Evolutionary conservation across 1,140 invertebrate genomes (phyloP).

Genomic region (Ips nitidus): DNA sequence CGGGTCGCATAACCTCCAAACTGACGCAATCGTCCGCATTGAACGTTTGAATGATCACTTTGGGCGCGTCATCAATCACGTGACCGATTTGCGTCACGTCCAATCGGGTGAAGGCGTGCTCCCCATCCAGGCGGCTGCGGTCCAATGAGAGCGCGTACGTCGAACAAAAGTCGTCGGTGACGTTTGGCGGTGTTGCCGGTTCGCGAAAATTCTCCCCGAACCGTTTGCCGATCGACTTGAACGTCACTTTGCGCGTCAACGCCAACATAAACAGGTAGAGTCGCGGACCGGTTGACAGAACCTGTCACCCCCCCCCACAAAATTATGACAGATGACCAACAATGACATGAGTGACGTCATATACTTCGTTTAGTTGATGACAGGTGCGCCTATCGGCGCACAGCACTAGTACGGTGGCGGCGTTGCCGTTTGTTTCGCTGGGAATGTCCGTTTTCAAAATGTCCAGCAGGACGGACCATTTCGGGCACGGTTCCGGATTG

Average conservation of each 20-base stretch:
- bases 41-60: conserved; percentile 75
- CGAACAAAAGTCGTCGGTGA: conserved; percentile 58
- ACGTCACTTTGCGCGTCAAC: conserved; percentile 57
- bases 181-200: conserved; percentile 29
- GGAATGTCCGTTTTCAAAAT: conserved; percentile 78
- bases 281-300: conserved; percentile 68
- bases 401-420: conserved; percentile 74
- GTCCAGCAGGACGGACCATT: conserved; percentile 83
- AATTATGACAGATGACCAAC: neutral
- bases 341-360: neutral
- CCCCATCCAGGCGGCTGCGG: conserved; percentile 52
- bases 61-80: conserved; percentile 56
- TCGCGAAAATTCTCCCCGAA: conserved; percentile 51
- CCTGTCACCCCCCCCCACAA: conserved; percentile 54
- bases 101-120: conserved; percentile 47
- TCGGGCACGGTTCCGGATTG: conserved; percentile 82
- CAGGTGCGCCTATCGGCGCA: conserved; percentile 82
- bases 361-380: conserved; percentile 70
- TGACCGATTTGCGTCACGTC: no score
- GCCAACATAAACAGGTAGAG: conserved; percentile 62
- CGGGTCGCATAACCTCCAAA: conserved; percentile 70
- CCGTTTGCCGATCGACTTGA: conserved; percentile 57
- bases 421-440: conserved; percentile 59
- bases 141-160: conserved; percentile 71
- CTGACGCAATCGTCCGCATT: conserved; percentile 71